These are phyloP conservation scores for Philereme transversata DNA, from an alignment of 2,888 invertebrate species.

Conservation along the genomic window DNA sequence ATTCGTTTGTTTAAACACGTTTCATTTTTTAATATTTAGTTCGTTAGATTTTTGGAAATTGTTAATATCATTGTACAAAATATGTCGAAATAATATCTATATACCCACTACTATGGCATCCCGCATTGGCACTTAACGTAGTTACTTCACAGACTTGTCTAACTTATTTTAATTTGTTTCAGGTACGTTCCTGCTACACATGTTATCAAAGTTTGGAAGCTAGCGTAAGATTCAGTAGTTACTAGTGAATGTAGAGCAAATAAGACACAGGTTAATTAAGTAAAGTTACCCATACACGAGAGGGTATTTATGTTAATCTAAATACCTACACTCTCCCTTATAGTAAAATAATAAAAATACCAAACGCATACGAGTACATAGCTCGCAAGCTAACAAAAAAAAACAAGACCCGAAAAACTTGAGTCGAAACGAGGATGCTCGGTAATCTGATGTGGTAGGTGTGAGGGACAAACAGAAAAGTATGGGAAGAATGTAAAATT, in stretches of 20 bases:
- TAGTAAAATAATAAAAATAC: neutral
- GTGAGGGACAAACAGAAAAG: slow-evolving; percentile 33
- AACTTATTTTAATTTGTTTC: slow-evolving; percentile 31
- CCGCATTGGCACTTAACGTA: too few relatives aligned
- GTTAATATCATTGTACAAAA: neutral
- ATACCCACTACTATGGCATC: too few relatives aligned
- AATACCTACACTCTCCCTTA: neutral
- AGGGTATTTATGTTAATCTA: too few relatives aligned
- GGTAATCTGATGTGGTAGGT: slow-evolving; percentile 32
- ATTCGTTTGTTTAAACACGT: slow-evolving; percentile 8
- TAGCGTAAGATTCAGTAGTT: slow-evolving; percentile 12
- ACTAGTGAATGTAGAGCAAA: slow-evolving; percentile 10
- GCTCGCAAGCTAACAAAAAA: neutral
- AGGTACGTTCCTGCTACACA: slow-evolving; percentile 34
- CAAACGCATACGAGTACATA: too few relatives aligned
- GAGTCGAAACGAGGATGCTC: slow-evolving; percentile 28
- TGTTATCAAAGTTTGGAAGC: slow-evolving; percentile 18
- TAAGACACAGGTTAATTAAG: slow-evolving; percentile 4
- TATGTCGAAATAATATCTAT: neutral
- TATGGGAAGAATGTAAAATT: slow-evolving; percentile 48
- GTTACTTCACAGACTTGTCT: neutral
- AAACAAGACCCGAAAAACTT: slow-evolving; percentile 21
- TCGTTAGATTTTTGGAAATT: neutral
- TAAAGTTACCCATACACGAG: neutral
- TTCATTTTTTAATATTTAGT: neutral